Conservation (phyloP, 2,888 invertebrate species). For the Drosophila pseudotalamancana region DNA sequence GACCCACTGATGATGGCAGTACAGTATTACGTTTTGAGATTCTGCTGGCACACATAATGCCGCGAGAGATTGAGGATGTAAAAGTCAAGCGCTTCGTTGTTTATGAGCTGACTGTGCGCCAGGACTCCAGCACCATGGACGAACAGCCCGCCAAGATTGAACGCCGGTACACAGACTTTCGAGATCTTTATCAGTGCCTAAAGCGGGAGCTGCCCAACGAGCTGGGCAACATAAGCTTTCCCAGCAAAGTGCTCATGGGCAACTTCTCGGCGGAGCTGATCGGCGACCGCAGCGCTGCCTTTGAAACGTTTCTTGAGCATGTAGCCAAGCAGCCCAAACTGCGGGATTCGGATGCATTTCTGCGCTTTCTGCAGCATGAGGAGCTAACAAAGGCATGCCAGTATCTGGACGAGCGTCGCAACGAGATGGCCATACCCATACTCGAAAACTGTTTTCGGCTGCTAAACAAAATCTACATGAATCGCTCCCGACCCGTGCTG, state of each 20-base stretch:
- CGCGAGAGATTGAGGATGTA: constrained; percentile 86
- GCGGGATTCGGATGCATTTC: constrained; percentile 86
- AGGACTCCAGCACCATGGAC: constrained; percentile 85
- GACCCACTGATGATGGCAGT: constrained; percentile 75
- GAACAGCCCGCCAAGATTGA: constrained; percentile 88
- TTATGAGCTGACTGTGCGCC: constrained; percentile 88
- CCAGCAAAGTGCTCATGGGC: constrained; percentile 89
- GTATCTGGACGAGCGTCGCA: constrained; percentile 86
- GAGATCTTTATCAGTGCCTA: constrained; percentile 87
- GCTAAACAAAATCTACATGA: constrained; percentile 87
- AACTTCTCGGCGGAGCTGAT: constrained; percentile 90
- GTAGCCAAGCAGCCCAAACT: constrained; percentile 86
- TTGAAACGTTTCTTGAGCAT: constrained; percentile 87
- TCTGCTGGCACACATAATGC: constrained; percentile 87
- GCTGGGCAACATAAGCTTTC: constrained; percentile 86
- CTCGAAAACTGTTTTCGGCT: constrained; percentile 89
- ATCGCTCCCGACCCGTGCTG: constrained; percentile 88
- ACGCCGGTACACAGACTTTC: constrained; percentile 90
- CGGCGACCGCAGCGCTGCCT: constrained; percentile 87
- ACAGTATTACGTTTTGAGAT: constrained; percentile 86
- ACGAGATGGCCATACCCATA: constrained; percentile 87
- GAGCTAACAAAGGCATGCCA: constrained; percentile 87
- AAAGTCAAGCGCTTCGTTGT: constrained; percentile 88
- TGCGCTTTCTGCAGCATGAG: constrained; percentile 88
- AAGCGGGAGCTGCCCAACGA: constrained; percentile 86